Base-by-base conservation (phyloP, 2,113 vertebrate species). In the Opisthocomus hoazin region DNA sequence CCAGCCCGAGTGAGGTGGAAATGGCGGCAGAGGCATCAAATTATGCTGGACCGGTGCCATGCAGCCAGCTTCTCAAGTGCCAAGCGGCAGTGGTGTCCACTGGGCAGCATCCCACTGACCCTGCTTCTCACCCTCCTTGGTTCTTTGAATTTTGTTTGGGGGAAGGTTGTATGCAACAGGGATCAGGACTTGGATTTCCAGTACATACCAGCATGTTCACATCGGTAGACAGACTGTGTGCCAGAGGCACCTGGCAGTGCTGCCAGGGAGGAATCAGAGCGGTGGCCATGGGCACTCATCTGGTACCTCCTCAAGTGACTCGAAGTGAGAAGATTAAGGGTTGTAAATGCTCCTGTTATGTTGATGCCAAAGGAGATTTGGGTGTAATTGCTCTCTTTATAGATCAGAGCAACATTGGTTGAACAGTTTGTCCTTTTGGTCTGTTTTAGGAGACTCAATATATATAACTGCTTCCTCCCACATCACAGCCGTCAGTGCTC, bases 341-440 rank as follows among this genome's bases (percentile, higher is more conserved):
- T 63, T 93, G 13, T 71, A 93, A 68, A 80, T 78, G 37, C 56
- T 91, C 76, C 79, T 11, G 7, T 84, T 96, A 46, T 93, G 81
- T 90, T 84, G 94, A 76, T 84, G 93, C 78, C 37, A 46, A 91
- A 75, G 91, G 61, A 97, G n/a, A 11, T 96, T 93, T 37, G 70
- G 73, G 95, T 96, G 65, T 95, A 93, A 95, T 91, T 94, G 79
- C 91, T 97, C 93, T 94, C 94, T 95, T 98, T 96, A 94, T 60
- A 97, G 87, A 96, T 94, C 87, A 85, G 93, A 97, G 90, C 21
- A 95, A 73, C 91, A 93, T 68, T 97, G 96, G 91, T 97, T 93
- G 94, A 94, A 96, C 95, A 96, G 81, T 60, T 91, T 96, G 94
- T 97, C 97, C 96, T 96, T 94, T 97, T 58, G 70, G 63, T 96